Conservation (phyloP, 2,888 invertebrate species). For the Stenodera caucasica region DNA sequence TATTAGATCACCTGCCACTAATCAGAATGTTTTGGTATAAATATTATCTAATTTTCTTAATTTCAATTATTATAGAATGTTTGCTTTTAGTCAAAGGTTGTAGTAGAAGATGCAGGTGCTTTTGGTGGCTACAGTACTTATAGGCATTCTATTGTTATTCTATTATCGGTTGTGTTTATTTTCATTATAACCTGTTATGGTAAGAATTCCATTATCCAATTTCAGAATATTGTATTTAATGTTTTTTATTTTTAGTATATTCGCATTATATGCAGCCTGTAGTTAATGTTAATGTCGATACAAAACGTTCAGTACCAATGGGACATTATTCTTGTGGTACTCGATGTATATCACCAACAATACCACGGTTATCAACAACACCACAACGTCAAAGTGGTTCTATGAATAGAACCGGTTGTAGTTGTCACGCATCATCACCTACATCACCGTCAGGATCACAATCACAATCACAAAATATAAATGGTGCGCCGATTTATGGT, state of each 20-base stretch:
- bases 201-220: slow-evolving; percentile 35
- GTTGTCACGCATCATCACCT: slow-evolving; percentile 5
- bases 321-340: not conserved
- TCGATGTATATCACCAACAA: not conserved
- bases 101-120: slow-evolving; percentile 25
- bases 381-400: slow-evolving; percentile 14
- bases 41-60: not conserved
- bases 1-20: slow-evolving; percentile 46
- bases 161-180: slow-evolving; percentile 43
- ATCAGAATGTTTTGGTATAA: slow-evolving; percentile 35
- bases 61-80: not conserved
- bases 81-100: slow-evolving; percentile 37
- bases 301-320: slow-evolving; percentile 31
- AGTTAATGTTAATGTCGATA: slow-evolving; percentile 48
- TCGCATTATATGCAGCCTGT: slow-evolving; percentile 51
- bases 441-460: not conserved
- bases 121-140: slow-evolving; percentile 25
- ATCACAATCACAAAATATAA: slow-evolving; percentile 12
- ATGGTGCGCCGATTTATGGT: slow-evolving; percentile 48
- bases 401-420: slow-evolving; percentile 14
- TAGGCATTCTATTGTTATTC: slow-evolving; percentile 31
- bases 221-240: slow-evolving; percentile 7
- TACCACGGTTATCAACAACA: slow-evolving; percentile 6
- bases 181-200: slow-evolving; percentile 51
- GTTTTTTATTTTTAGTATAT: slow-evolving; percentile 46